Conservation (phyloP, 2,797 vertebrate genomes). For the Hoplostethus atlanticus region DNA sequence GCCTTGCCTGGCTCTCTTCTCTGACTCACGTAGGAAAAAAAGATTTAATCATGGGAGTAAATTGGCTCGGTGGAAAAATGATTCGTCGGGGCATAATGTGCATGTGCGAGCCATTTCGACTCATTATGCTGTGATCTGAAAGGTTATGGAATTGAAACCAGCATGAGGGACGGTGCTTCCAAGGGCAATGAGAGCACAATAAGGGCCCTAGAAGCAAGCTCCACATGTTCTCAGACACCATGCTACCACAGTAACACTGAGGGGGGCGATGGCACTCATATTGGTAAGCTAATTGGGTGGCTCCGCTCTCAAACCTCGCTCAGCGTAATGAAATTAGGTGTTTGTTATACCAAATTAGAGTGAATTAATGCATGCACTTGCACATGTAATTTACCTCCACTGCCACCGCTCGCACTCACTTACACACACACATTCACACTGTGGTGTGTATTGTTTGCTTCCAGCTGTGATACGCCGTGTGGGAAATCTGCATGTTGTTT, state of each 20-base stretch:
- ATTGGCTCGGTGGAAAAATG: slow-evolving; percentile 72
- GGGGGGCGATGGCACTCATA: slow-evolving; percentile 8
- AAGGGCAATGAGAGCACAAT: slow-evolving; percentile 60
- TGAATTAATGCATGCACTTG: slow-evolving; percentile 68
- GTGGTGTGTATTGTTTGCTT: slow-evolving; percentile 17
- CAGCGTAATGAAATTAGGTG: slow-evolving; percentile 74
- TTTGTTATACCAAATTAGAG: slow-evolving; percentile 74
- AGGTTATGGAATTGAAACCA: slow-evolving; percentile 84
- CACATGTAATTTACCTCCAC: slow-evolving; percentile 41
- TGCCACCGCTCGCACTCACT: slow-evolving; percentile 25
- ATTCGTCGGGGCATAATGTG: slow-evolving; percentile 74
- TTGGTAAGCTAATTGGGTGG: slow-evolving; percentile 72
- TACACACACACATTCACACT: slow-evolving; percentile 28
- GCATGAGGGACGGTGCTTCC: slow-evolving; percentile 67
- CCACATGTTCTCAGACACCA: slow-evolving; percentile 75
- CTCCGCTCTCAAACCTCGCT: slow-evolving; percentile 67
- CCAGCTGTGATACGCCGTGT: slow-evolving; percentile 42
- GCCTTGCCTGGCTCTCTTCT: slow-evolving; percentile 49
- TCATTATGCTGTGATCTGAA: slow-evolving; percentile 83
- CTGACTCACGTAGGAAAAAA: slow-evolving; percentile 79
- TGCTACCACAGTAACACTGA: slow-evolving; percentile 47
- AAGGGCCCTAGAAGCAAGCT: slow-evolving; percentile 32
- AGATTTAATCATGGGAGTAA: slow-evolving; percentile 77
- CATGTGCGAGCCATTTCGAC: slow-evolving; percentile 83
- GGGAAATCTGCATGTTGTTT: slow-evolving; percentile 22